Conservation (phyloP, 2,797 vertebrate species). For the Picus viridis region DNA sequence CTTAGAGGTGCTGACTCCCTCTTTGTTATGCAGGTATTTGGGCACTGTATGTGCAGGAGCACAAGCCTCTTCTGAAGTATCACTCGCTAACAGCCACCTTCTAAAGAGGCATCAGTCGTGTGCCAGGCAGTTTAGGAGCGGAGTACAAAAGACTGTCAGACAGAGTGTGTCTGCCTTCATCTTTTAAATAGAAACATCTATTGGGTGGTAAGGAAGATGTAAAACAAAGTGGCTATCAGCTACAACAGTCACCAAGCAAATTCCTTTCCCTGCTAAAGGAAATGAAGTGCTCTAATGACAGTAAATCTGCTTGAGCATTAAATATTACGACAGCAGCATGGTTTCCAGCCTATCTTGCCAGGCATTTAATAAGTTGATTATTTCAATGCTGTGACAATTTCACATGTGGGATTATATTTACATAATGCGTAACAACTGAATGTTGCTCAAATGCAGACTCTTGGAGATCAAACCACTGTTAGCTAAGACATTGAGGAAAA, state of each 20-base stretch:
- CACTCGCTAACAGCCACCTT: not conserved
- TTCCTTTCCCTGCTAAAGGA: not conserved
- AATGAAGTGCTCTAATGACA: not conserved
- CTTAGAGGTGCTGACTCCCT: not conserved
- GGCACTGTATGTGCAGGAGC: not conserved
- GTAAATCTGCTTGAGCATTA: not conserved
- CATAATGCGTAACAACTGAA: not conserved
- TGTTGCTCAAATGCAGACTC: not conserved
- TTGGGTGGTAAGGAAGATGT: not conserved
- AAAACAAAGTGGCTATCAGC: not conserved
- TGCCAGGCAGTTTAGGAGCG: not conserved
- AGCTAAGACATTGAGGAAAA: constrained; percentile 14
- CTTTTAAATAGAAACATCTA: not conserved
- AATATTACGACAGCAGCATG: not conserved
- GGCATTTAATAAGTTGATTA: not conserved
- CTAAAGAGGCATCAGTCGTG: not conserved
- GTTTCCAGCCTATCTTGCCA: not conserved
- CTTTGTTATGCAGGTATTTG: not conserved
- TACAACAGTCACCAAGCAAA: not conserved
- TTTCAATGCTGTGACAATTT: constrained; percentile 7
- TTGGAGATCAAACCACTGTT: not conserved
- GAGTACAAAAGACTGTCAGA: not conserved
- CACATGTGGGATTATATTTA: not conserved
- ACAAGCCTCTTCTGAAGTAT: not conserved
- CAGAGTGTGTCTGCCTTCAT: not conserved